Evolutionary conservation across 2,113 vertebrate species (phyloP), one percentile per base, ranked within the genome.

Genomic region (Emberiza fucata): DNA sequence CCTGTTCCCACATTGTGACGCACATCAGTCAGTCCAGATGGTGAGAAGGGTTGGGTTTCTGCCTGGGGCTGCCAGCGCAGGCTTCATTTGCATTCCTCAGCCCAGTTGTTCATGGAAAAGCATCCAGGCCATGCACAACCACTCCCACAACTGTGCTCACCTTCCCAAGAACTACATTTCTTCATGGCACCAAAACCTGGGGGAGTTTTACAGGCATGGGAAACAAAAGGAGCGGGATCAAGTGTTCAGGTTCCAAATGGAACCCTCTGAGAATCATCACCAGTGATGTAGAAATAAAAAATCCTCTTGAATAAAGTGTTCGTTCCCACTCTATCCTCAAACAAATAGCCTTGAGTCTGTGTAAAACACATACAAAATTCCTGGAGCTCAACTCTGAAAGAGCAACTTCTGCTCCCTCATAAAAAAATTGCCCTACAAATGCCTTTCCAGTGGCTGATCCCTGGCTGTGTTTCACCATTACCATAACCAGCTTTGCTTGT

Each of bases 21-120:
- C 94, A 96, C 95, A 96, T 95, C 95, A 91, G 93, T 83, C 27
- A 2, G 86, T 96, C 88, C 96, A 97, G 95, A 96, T 96, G 96
- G 93, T 93, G 88, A 92, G 82, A 95, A 92, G 94, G 94, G 90
- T 94, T 96, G 96, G 82, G 95, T 97, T 97, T 96, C 96, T 94
- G 92, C 94, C 90, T 96, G 75, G 51, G 90, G 92, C 94, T 94
- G 90, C 94, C 6, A 8, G 66, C 16, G 0, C 84, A 70, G 68
- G 44, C 82, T 92, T 88, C 93, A 95, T 97, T 96, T 97, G 94
- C 92, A 95, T 97, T 96, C 96, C 80, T 95, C 72, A 95, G 88
- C 90, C 93, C 96, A 96, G 94, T 96, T 96, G 95, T 95, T 96
- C 56, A 0, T 72, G 90, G 72, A 97, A 83, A 92, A 90, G 93